Evolutionary conservation across 35 echinoderm and acorn worm species (phyloP), one percentile per base, ranked within the genome.

Genomic region (Amphiura filiformis): DNA sequence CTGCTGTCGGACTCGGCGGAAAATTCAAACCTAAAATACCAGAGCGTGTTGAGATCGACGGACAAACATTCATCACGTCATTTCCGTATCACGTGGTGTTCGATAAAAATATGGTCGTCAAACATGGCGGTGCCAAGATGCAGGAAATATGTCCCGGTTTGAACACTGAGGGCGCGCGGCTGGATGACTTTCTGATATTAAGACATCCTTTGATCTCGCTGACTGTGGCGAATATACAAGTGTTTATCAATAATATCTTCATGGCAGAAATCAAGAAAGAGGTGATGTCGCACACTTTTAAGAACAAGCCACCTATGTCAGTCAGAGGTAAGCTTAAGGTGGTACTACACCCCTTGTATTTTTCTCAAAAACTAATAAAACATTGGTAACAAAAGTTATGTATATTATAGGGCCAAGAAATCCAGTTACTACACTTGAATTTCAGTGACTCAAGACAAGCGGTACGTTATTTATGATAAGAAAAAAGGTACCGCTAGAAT

Each of bases 71-170:
- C 57, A 90, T 87, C 33, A 78, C 90, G 36, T 75, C 75, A 0
- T 92, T 93, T 56, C 95, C 95, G 1, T 97, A 93, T 76, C 95
- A 97, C 88, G 37, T 97, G n/a, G 56, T 97, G 13, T 97, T 93
- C 41, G 89, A 97, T 82, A 56, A 85, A 41, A 78, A 88, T 38
- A 42, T 97, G 23, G 47, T 57, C 23, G 89, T 96, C 3, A 65
- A 36, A 36, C 94, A 96, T 34, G 49, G 36, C 31, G 94, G 94
- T 20, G 40, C 75, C 1, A 91, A 91, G 75, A 37, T 91, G 22
- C 84, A 88, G 34, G 84, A 90, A 80, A 80, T 93, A 31, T 97
- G 91, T 76, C 84, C 88, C 4, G 57, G 57, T 39, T 36, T 84
- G 5, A 91, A 82, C 12, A 39, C 77, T 1, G 52, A 90, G 34